Evolutionary conservation across 2,797 vertebrate genomes (phyloP).

Genomic region (Enteromius argenteus): DNA sequence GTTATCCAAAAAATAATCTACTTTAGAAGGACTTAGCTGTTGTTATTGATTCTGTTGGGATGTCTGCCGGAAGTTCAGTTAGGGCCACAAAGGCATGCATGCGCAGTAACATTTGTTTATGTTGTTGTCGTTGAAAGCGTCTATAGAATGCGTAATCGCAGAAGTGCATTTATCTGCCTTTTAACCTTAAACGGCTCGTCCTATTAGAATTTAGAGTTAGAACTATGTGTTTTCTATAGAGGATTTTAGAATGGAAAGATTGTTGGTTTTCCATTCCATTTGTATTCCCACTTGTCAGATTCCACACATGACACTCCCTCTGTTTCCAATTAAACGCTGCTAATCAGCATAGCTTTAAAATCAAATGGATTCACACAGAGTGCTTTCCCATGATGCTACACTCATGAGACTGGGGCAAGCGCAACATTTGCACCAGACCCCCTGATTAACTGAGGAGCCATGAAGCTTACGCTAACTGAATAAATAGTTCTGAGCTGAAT

Average conservation of each 20-base stretch:
- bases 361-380: conserved; percentile 24
- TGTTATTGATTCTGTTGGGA: no score
- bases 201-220: not conserved
- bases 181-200: not conserved
- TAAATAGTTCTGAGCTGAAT: conserved; percentile 20
- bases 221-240: not conserved
- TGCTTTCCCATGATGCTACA: conserved; percentile 1
- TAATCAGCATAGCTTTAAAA: conserved; percentile 40
- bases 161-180: not conserved
- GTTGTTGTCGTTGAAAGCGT: no score
- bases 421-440: conserved; percentile 24
- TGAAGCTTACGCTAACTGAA: conserved; percentile 2
- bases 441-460: not conserved
- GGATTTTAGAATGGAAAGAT: conserved; percentile 14
- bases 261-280: conserved; percentile 17
- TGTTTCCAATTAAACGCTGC: conserved; percentile 30
- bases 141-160: not conserved
- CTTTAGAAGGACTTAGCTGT: no score
- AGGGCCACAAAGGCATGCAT: no score
- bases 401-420: conserved; percentile 12
- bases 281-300: conserved; percentile 23
- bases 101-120: no score
- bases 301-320: conserved; percentile 20
- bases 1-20: no score
- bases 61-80: no score